phyloP scores from a whole-genome alignment of 23 tunicate species.

The Aplidium turbinatum region DNA sequence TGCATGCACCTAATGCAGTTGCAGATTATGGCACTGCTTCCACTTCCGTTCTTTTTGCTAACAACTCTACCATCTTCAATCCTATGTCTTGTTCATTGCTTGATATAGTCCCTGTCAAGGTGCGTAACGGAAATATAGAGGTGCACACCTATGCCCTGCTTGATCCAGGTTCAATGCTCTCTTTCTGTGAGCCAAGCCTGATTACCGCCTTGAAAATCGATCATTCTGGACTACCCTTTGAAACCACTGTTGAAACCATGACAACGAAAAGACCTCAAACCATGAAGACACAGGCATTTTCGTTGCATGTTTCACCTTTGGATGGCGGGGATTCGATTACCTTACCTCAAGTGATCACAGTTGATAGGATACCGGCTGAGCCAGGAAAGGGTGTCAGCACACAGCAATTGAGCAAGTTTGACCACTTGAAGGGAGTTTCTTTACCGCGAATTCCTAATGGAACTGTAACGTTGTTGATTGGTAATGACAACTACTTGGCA shows the following conservation, averaged over 20 bases:
- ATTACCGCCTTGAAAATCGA: too few relatives aligned
- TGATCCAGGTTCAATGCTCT: conserved; percentile 3
- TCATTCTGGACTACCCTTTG: too few relatives aligned
- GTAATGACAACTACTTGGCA: background rate
- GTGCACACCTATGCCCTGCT: conserved; percentile 9
- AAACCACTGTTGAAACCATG: background rate
- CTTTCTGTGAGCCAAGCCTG: background rate
- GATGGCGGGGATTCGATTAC: background rate
- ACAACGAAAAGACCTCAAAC: background rate
- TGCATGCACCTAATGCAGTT: conserved; percentile 6
- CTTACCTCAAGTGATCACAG: background rate
- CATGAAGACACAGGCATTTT: background rate
- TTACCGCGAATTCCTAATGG: conserved; percentile 20
- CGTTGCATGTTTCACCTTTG: background rate
- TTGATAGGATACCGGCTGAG: conserved; percentile 4
- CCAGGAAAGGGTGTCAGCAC: too few relatives aligned
- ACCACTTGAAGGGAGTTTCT: conserved; percentile 8
- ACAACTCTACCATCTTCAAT: too few relatives aligned
- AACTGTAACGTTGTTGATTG: conserved; percentile 31
- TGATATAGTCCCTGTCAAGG: conserved; percentile 10
- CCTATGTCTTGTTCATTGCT: background rate
- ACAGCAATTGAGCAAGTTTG: too few relatives aligned
- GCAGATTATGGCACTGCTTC: background rate
- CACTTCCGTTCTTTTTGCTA: too few relatives aligned
- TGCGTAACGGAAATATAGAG: background rate